Conservation (phyloP, 2,797 vertebrate species). For the Macropus fuliginosus region DNA sequence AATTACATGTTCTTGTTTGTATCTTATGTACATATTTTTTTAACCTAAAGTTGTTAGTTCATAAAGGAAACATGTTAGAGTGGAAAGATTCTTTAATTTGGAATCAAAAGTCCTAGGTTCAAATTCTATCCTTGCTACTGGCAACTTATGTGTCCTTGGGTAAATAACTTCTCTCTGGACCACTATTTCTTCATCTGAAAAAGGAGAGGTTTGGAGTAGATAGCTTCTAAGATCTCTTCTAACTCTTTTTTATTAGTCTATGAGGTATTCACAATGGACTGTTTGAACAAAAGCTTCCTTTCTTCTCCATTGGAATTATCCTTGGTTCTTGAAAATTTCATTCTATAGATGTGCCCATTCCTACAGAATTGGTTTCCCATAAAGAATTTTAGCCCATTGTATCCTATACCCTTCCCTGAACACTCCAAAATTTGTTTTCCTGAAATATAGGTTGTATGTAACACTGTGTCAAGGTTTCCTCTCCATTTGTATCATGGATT, state of each 20-base stretch:
- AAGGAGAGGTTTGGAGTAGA: not conserved
- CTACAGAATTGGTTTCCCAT: not conserved
- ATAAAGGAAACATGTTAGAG: too few relatives aligned
- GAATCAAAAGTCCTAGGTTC: too few relatives aligned
- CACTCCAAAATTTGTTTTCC: not conserved
- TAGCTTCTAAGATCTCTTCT: not conserved
- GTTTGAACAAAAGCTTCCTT: not conserved
- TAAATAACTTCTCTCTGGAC: too few relatives aligned
- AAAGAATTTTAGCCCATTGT: not conserved
- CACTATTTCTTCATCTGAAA: too few relatives aligned
- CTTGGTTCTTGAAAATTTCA: not conserved
- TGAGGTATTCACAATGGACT: not conserved
- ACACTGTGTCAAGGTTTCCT: not conserved
- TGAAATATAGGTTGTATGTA: not conserved
- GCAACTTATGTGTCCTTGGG: too few relatives aligned
- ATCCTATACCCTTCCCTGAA: not conserved
- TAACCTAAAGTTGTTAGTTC: too few relatives aligned
- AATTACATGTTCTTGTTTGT: too few relatives aligned
- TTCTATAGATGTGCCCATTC: not conserved
- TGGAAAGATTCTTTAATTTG: too few relatives aligned
- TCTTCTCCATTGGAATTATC: not conserved
- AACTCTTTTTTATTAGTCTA: not conserved
- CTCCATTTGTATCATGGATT: not conserved
- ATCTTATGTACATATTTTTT: too few relatives aligned
- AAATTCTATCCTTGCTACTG: too few relatives aligned